Percentiles rank a stretch among this genome's conserved stretches.
Conservation (phyloP, 2,113 vertebrate genomes). For the Pelusios castaneus region DNA sequence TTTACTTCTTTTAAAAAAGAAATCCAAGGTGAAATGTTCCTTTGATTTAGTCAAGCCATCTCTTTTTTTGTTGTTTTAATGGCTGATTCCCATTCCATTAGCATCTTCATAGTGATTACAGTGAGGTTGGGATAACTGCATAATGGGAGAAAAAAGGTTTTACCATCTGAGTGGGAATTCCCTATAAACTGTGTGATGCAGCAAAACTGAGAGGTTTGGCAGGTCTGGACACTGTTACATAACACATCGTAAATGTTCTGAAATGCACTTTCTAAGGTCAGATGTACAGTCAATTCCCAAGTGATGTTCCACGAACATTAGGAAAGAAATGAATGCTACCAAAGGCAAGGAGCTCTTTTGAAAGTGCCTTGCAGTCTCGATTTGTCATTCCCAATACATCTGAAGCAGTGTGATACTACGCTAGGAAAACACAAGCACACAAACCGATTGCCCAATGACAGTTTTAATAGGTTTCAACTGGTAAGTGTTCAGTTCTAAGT, state of each 20-base stretch:
- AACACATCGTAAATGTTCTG: slow-evolving; percentile 28
- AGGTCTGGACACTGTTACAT: slow-evolving; percentile 29
- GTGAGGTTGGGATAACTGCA: neutral
- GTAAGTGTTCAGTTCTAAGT: neutral
- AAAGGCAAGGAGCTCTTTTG: neutral
- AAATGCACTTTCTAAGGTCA: slow-evolving; percentile 37
- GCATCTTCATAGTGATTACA: neutral
- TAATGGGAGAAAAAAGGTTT: neutral
- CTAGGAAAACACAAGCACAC: neutral
- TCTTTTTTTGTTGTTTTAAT: neutral
- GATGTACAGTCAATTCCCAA: neutral
- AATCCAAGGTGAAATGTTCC: neutral
- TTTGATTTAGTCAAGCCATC: neutral
- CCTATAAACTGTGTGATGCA: fast-evolving
- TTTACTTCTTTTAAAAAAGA: slow-evolving; percentile 20
- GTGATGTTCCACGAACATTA: slow-evolving; percentile 6
- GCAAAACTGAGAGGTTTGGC: neutral
- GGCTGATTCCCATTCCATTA: neutral
- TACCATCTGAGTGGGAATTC: neutral
- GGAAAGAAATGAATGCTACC: neutral
- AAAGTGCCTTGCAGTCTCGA: neutral
- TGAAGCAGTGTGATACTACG: neutral
- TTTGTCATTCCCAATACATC: fast-evolving
- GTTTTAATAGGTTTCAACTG: neutral
- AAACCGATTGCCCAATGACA: neutral